Evolutionary conservation across 1,140 invertebrate species (phyloP).

Genomic region (Drosophila rufa): DNA sequence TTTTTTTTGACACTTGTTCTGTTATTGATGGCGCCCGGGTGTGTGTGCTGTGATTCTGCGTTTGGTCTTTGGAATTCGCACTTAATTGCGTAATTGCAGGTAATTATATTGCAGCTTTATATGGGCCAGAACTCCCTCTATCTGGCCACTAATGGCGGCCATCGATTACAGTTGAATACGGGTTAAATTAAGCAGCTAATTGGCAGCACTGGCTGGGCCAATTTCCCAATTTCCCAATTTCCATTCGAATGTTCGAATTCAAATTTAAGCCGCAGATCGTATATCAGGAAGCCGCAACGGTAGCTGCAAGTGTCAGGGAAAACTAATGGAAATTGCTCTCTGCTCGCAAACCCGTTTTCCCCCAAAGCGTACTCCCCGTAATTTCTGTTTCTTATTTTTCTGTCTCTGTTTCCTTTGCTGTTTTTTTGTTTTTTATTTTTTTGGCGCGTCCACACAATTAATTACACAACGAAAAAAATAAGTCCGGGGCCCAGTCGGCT

Average conservation of each 20-base stretch:
- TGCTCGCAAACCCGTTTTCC: slow-evolving; percentile 21
- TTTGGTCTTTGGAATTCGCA: slow-evolving; percentile 8
- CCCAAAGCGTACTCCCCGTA: slow-evolving; percentile 4
- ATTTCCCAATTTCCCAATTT: not conserved
- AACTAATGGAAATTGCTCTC: slow-evolving; percentile 49
- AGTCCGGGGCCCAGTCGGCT: slow-evolving; percentile 12
- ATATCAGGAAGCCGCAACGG: slow-evolving; percentile 13
- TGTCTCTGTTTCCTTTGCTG: slow-evolving; percentile 17
- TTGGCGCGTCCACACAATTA: slow-evolving; percentile 61
- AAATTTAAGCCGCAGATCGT: slow-evolving; percentile 5
- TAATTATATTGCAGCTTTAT: slow-evolving; percentile 7
- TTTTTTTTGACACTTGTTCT: slow-evolving; percentile 23
- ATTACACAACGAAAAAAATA: slow-evolving; percentile 64
- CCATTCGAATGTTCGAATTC: slow-evolving; percentile 12
- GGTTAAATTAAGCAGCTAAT: slow-evolving; percentile 27
- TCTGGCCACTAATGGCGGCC: slow-evolving; percentile 7
- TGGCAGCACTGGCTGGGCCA: too few relatives aligned
- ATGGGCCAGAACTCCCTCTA: not conserved
- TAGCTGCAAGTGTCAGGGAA: slow-evolving; percentile 50
- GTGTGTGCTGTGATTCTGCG: slow-evolving; percentile 1
- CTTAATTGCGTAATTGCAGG: slow-evolving; percentile 38
- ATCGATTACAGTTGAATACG: slow-evolving; percentile 20
- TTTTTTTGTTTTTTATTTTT: slow-evolving; percentile 6
- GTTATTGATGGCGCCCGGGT: slow-evolving; percentile 38
- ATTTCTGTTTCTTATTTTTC: slow-evolving; percentile 36